Base-by-base conservation (phyloP, 2,797 vertebrate species). In the Picus viridis region DNA sequence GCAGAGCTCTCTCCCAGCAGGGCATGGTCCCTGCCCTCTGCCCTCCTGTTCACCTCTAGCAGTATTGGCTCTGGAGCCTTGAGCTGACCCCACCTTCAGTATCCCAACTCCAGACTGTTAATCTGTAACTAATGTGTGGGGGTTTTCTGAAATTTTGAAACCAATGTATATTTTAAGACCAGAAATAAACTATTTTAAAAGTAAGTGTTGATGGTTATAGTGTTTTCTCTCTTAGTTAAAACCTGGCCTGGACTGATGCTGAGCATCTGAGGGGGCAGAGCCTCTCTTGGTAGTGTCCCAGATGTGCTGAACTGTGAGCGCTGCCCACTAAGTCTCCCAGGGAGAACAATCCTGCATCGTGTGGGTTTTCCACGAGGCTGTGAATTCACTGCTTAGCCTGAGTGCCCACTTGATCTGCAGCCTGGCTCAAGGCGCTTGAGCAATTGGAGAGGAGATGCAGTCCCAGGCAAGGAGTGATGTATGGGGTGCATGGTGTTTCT, bases 181-280 rank as follows among this genome's bases (percentile, higher is more conserved):
- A 97, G 97, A 98, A 99, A 98, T 99, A 99, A 98, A 97, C 96
- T 99, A 99, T 99, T 99, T 99, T 99, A 99, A 98, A 98, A 94
- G 78, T 98, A 98, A 45, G 26, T 51, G 56, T 43, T 10, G 43
- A 9, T 61, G 76, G 22, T 39, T 92, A 0, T 68, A 17, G 30
- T n/a, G 7, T 54, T 83, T 9, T 89, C 29, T 26, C 18, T 61
- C 29, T 58, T 64, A 23, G 17, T 8, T 54, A 58, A 41, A 34
- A 41, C 43, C 51, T 53, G 26, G 19, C 67, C n/a, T 2, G 4
- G 62, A 47, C 17, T 0, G 0, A 20, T 49, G 34, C 47, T 41
- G 57, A 84, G 75, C 23, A 2, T 8, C 6, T 34, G n/a, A 82
- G 51, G 34, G 32, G 73, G 58, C 61, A 85, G 49, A 73, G 30